Evolutionary conservation across 2,888 invertebrate genomes (phyloP).

Genomic region (Heliconius erato): DNA sequence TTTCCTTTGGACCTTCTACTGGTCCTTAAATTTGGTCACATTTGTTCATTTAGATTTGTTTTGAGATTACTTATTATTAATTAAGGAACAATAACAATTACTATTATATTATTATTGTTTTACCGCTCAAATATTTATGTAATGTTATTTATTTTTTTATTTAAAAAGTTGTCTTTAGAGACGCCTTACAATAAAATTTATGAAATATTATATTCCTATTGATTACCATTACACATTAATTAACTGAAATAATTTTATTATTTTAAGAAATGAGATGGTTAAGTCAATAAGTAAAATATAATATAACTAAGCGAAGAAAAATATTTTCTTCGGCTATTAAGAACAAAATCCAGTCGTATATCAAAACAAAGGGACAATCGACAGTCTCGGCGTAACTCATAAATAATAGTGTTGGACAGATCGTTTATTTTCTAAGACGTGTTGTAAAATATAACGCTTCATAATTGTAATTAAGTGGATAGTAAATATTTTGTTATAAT

Average conservation of each 20-base stretch:
- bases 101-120: no score
- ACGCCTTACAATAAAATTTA: no score
- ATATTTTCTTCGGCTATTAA: conserved; percentile 10
- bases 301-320: not conserved
- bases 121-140: no score
- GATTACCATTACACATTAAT: not conserved
- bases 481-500: not conserved
- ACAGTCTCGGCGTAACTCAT: conserved; percentile 27
- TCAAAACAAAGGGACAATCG: conserved; percentile 33
- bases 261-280: not conserved
- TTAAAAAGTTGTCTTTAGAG: no score
- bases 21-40: conserved; percentile 27
- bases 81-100: not conserved
- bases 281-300: not conserved
- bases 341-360: conserved; percentile 29
- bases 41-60: conserved; percentile 16
- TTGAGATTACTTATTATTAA: not conserved
- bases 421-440: conserved; percentile 13
- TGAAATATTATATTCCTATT: not conserved
- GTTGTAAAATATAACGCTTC: not conserved
- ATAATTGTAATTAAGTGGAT: not conserved
- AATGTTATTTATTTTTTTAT: no score
- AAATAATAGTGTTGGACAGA: conserved; percentile 19
- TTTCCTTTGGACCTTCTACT: not conserved
- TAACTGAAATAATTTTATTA: not conserved